A percentile compares a stretch with the other conserved stretches of the same genome.
Conservation (phyloP, 1,140 invertebrate genomes). For the Pissodes strobi region DNA sequence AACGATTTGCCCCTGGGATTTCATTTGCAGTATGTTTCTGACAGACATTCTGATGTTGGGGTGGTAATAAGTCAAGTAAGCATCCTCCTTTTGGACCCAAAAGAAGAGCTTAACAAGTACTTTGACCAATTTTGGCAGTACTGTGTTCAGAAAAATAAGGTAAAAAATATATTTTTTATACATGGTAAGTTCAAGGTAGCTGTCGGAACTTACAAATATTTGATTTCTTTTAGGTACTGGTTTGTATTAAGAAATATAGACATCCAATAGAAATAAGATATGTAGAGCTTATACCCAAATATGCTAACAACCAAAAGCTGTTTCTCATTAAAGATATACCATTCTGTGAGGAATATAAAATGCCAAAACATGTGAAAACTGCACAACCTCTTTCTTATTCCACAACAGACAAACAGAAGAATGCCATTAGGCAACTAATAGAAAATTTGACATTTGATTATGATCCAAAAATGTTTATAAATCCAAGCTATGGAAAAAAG, state of each 20-base stretch:
- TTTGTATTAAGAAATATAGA: conserved; percentile 39
- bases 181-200: no score
- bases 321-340: conserved; percentile 43
- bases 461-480: conserved; percentile 37
- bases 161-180: no score
- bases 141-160: conserved; percentile 40
- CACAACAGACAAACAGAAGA: conserved; percentile 15
- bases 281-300: conserved; percentile 45
- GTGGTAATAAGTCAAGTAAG: conserved; percentile 18
- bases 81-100: conserved; percentile 37
- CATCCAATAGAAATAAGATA: conserved; percentile 27
- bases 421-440: conserved; percentile 29
- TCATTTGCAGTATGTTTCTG: conserved; percentile 38
- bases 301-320: conserved; percentile 28
- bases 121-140: conserved; percentile 46
- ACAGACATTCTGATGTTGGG: conserved; percentile 34
- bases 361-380: conserved; percentile 6
- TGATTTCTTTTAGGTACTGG: conserved; percentile 26
- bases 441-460: conserved; percentile 42
- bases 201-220: no score
- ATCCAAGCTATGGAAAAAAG: conserved; percentile 28
- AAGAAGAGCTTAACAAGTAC: conserved; percentile 34
- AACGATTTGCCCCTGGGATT: conserved; percentile 38
- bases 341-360: conserved; percentile 33
- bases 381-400: background rate